Evolutionary conservation across 2,797 vertebrate genomes (phyloP), one percentile per base, ranked within the genome.

Genomic region (Sebastolobus altivelis): DNA sequence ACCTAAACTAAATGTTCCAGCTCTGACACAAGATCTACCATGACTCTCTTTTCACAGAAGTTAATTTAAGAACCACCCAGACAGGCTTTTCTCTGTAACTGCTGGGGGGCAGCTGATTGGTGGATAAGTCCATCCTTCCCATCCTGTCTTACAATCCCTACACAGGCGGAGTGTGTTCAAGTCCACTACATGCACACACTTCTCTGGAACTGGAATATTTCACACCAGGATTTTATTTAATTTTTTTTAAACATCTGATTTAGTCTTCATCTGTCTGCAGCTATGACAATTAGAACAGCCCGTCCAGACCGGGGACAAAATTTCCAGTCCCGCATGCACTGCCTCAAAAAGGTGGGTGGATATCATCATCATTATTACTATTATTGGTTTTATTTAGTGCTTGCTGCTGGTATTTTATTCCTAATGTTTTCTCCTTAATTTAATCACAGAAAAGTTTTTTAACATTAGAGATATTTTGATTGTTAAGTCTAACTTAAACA

Each of bases 261-360:
- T 69, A 27, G 9, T 38, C 12, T 35, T 78, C n/a, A 74, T 62
- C 37, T 3, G 1, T 29, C 84, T 75, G 79, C 82, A 93, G 89
- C 82, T 55, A 98, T 97, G 98, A 99, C 97, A 1, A 96, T 98
- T 75, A 94, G 96, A 91, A 94, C 96, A 61, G 95, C 91, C 38
- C 95, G 97, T 68, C 93, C 91, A 6, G 94, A 97, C 90, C 96
- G 97, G 87, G 95, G 85, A 6, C 96, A 97, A 88, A 97, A 96
- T 79, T 95, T 97, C 93, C 94, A 94, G 70, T 96, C 97, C 9
- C 96, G 97, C 65, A 97, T 97, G 92, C 95, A 97, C 38, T 98
- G 97, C 92, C 92, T 98, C 10, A 97, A 95, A 87, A 98, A 99
- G 97, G 98, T 99, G 72, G 75, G 95, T 75, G 38, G n/a, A 46